Percentiles rank a stretch among this genome's conserved stretches.
phyloP scores from a whole-genome alignment of 2,888 invertebrate genomes.

The Sinelater perroti region DNA sequence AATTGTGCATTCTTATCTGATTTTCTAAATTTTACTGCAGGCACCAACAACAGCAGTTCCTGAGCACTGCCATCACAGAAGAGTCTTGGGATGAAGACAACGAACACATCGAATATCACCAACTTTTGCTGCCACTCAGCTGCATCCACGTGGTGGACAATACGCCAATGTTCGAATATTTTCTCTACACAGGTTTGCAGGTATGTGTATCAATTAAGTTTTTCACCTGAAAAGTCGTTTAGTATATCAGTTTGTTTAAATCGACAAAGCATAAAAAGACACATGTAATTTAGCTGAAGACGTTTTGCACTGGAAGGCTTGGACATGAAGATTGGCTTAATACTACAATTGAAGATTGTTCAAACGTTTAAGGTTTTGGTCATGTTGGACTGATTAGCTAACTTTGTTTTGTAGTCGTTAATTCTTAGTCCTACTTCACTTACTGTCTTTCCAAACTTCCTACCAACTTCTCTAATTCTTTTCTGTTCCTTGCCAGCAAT shows the following conservation, averaged over 20 bases:
- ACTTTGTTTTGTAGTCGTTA: too few species aligned
- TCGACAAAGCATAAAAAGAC: too few species aligned
- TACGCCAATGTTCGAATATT: constrained; percentile 66
- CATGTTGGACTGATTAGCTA: too few species aligned
- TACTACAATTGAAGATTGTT: too few species aligned
- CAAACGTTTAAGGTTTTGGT: too few species aligned
- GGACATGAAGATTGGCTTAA: too few species aligned
- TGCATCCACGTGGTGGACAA: constrained; percentile 71
- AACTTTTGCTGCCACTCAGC: constrained; percentile 63
- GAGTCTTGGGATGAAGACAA: constrained; percentile 60
- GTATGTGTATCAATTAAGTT: constrained; percentile 42
- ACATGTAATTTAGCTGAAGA: too few species aligned
- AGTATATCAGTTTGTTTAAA: too few species aligned
- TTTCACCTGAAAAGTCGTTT: too few species aligned
- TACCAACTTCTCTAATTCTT: constrained; percentile 1
- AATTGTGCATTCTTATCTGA: too few species aligned
- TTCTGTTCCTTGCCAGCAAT: constrained; percentile 1
- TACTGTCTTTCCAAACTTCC: constrained; percentile 5
- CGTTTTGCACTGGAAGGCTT: too few species aligned
- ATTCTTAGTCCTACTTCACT: too few species aligned
- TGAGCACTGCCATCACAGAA: constrained; percentile 17
- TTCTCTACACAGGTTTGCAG: constrained; percentile 65
- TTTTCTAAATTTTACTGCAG: constrained; percentile 3
- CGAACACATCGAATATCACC: constrained; percentile 61
- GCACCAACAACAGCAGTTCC: constrained; percentile 23